Conservation (phyloP, 2,888 invertebrate species). For the Spatulosminthurus flaviceps region DNA sequence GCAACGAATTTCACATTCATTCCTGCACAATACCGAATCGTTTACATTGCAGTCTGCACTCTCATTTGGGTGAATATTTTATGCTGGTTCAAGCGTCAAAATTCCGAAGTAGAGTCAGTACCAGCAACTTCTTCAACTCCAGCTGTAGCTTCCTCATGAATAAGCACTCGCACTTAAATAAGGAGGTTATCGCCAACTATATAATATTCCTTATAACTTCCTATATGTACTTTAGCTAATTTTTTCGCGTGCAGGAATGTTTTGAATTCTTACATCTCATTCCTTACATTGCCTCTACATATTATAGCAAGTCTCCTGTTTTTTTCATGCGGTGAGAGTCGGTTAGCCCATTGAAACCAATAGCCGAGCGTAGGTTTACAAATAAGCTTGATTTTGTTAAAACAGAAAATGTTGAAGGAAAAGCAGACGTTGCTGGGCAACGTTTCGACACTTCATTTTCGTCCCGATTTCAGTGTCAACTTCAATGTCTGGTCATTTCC, state of each 20-base stretch:
- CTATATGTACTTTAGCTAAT: background rate
- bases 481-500: too few relatives aligned
- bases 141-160: background rate
- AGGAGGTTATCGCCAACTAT: background rate
- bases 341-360: too few relatives aligned
- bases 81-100: slow-evolving; percentile 78
- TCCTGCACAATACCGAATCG: slow-evolving; percentile 77
- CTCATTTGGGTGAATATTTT: slow-evolving; percentile 87
- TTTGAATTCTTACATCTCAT: too few relatives aligned
- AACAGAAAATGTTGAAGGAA: too few relatives aligned
- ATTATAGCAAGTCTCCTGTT: too few relatives aligned
- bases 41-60: slow-evolving; percentile 80
- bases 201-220: background rate
- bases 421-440: too few relatives aligned
- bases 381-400: too few relatives aligned
- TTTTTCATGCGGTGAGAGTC: too few relatives aligned
- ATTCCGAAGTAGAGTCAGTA: background rate
- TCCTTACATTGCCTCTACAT: too few relatives aligned
- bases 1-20: slow-evolving; percentile 78
- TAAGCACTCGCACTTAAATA: background rate
- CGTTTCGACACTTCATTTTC: too few relatives aligned
- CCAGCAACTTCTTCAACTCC: background rate
- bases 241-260: background rate
- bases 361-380: too few relatives aligned
- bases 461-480: too few relatives aligned